Conservation (phyloP, 2,888 invertebrate species). For the Nebria salina region DNA sequence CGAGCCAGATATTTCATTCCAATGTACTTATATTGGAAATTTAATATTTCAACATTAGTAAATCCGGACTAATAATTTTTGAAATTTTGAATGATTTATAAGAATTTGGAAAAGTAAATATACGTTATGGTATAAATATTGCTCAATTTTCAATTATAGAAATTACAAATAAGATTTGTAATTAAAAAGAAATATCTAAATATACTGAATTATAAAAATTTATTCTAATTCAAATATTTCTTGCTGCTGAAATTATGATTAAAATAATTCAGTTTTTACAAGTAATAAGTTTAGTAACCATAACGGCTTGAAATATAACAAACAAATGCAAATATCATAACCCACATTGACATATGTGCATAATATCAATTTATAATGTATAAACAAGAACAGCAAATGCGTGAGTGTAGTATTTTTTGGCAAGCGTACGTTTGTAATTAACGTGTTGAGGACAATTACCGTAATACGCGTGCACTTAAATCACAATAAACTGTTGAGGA, state of each 20-base stretch:
- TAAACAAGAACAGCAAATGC: not conserved
- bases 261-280: not conserved
- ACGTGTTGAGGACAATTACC: slow-evolving; percentile 22
- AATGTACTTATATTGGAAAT: no score
- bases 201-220: not conserved
- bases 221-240: not conserved
- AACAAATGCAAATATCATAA: not conserved
- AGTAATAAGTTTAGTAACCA: not conserved
- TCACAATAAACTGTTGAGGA: slow-evolving; percentile 36
- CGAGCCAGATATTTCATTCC: no score
- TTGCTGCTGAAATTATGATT: not conserved
- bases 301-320: not conserved
- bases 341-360: not conserved
- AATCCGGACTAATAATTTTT: no score
- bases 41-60: no score
- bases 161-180: no score
- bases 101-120: no score
- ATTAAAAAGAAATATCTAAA: no score
- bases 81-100: no score
- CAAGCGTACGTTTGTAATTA: not conserved
- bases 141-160: no score
- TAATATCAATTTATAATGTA: not conserved
- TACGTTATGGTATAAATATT: no score
- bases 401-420: not conserved
- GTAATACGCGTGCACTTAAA: slow-evolving; percentile 34